Evolutionary conservation across 2,797 vertebrate species (phyloP), one percentile per base, ranked within the genome.

Genomic region (Characodon lateralis): DNA sequence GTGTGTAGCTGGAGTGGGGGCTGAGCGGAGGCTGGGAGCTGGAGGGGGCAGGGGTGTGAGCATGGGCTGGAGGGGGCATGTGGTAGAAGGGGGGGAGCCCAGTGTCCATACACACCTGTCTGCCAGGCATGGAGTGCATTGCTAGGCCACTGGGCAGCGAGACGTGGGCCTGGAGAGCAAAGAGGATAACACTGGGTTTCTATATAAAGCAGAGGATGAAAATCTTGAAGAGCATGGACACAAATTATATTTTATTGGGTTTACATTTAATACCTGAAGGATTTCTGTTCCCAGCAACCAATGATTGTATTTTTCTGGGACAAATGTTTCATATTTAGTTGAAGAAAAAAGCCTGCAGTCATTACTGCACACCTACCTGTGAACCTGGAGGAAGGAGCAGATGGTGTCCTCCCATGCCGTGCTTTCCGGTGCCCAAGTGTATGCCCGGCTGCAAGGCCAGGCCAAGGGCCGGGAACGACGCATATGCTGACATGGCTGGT

Each of bases 301-400:
- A 24, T 12, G 10, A 66, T 24, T 4, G 63, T 43, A 41, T 43
- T 24, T 66, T 6, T 66, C 8, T 41, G 24, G n/a, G 16, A 16
- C 0, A 48, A 24, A 13, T 24, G 2, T 12, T 9, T 12, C 2
- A 9, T 22, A 53, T 71, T 31, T 6, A 53, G 46, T 26, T 28
- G 43, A 51, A 31, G 26, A 5, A 10, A 18, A 0, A 26, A 46
- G 70, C 53, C 41, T 68, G 55, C 1, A 48, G 31, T 7, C 20
- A 2, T 10, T 8, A 14, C 26, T 4, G 20, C 2, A 20, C 2
- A 28, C 59, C 26, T 92, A 99, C 98, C 97, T 99, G 98, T 87
- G 96, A 95, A 92, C 93, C 96, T 63, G 96, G 79, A 76, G 95
- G 95, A 94, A 99, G 87, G 85, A 97, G 93, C 92, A 97, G 91